Evolutionary conservation across 2,797 vertebrate species (phyloP).

Genomic region (Alfaro cultratus): DNA sequence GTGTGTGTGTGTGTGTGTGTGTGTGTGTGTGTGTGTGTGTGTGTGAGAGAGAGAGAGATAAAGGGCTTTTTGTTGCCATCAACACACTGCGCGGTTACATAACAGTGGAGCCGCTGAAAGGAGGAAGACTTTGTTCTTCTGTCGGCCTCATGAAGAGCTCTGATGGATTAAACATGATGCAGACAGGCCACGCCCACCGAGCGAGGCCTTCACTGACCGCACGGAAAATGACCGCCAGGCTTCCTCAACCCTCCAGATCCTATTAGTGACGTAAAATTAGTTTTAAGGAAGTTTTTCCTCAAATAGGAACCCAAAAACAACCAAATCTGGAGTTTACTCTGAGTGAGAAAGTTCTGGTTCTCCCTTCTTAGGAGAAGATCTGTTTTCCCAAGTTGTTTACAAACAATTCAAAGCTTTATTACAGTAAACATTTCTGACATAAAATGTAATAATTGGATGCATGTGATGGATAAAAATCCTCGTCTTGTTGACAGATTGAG

Average conservation of each 20-base stretch:
- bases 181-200: slow-evolving; percentile 28
- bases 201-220: slow-evolving; percentile 31
- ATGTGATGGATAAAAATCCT: too few relatives aligned
- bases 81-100: slow-evolving; percentile 22
- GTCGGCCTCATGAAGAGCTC: slow-evolving; percentile 18
- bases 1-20: not conserved
- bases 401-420: too few relatives aligned
- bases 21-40: not conserved
- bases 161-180: slow-evolving; percentile 34
- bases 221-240: not conserved
- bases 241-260: too few relatives aligned
- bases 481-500: too few relatives aligned
- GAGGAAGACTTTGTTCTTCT: slow-evolving; percentile 23
- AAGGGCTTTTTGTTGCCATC: slow-evolving; percentile 43
- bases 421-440: too few relatives aligned
- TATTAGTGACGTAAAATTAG: too few relatives aligned
- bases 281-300: not conserved
- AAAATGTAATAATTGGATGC: too few relatives aligned
- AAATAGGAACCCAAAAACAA: not conserved
- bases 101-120: slow-evolving; percentile 30
- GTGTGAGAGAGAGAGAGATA: slow-evolving; percentile 18
- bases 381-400: too few relatives aligned
- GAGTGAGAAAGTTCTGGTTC: too few relatives aligned
- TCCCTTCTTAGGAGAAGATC: too few relatives aligned
- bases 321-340: not conserved